Evolutionary conservation across 92 coral and sea anemone genomes (phyloP), one percentile per base, ranked within the genome.

Genomic region (Epizoanthus ramosus): DNA sequence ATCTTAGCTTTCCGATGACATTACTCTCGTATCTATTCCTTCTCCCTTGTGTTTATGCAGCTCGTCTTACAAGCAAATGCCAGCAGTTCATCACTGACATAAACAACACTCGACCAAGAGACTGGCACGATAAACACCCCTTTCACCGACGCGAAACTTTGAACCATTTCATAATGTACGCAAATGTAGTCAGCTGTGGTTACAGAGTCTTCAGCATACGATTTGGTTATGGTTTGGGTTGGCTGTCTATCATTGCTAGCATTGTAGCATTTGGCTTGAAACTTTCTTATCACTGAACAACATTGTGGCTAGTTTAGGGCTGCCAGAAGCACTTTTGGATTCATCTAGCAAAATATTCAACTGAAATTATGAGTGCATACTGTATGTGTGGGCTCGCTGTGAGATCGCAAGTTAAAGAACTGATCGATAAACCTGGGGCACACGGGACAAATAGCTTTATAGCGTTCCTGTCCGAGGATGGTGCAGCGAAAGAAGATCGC

Each of bases 51-150:
- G 24, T 66, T 6, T 66, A 66, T 10, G 71, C 71, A 25, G 37
- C 71, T 6, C 41, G 71, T 12, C 14, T 66, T 31, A 66, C 71
- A 9, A 8, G 43, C 6, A 66, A 31, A 66, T 66, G 71, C 19
- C 71, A 28, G 19, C 25, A 39, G 6, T 24, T 66, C 71, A 66
- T 66, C 25, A 66, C 15, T n/a, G 71, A 25, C 18, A 1, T 31
- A 28, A 66, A 66, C 43, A 10, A 12, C 43, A 66, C n/a, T n/a
- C 71, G 41, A 25, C 6, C 71, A 25, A 28, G 43, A 24, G 71
- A 66, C 47, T 66, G 71, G 71, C n/a, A n/a, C 9, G 47, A 66
- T 17, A 66, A 41, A 17, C 71, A 66, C 31, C 71, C 71, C 43
- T 66, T 66, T 66, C 71, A 13, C 43, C 25, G 16, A 41, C 71